Base-by-base conservation (phyloP, 2,888 invertebrate genomes). In the Andrena bucephala region DNA sequence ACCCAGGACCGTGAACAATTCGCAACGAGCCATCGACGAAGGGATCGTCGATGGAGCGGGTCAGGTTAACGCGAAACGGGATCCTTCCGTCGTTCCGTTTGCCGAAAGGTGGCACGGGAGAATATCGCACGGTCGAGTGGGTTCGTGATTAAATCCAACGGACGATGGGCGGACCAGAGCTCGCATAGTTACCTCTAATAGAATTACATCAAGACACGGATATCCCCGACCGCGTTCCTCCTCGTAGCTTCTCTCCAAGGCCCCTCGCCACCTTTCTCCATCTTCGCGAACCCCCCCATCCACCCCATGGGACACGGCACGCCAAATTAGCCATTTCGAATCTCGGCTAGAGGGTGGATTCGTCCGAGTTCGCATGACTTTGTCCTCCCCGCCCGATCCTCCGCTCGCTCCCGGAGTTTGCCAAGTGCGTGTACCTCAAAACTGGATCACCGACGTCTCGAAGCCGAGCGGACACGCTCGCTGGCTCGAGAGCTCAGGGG, bases 271-370 rank as follows among this genome's bases (percentile, higher is more conserved):
- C 52, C 77, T 66, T 50, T 48, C 84, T 85, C 68, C 85, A 79
- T 84, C 85, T 83, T 80, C 63, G 80, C 74, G 77, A 82, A 69
- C 83, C 85, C 84, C 81, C 70, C 80, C 79, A 13, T 16, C 42
- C 42, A 42, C 87, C 92, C 92, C 89, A 69, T 81, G 93, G 91
- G 93, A 92, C 89, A 87, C 87, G 90, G 91, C 91, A 83, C 84
- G 92, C 91, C 90, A 92, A 94, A 94, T 94, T 94, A 94, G 93
- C 93, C 93, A 92, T 94, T 93, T 93, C 92, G 92, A 94, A 93
- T 93, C 93, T 92, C 92, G 76, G 89, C 89, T 81, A 88, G 89
- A 89, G 90, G 89, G 87, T 90, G 87, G 87, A n/a, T 54, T 50
- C 54, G 31, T 42, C 57, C 13, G 29, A 57, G 27, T 13, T 31